phyloP scores from a whole-genome alignment of 2,113 vertebrate genomes.

The Rhagologus leucostigma region DNA sequence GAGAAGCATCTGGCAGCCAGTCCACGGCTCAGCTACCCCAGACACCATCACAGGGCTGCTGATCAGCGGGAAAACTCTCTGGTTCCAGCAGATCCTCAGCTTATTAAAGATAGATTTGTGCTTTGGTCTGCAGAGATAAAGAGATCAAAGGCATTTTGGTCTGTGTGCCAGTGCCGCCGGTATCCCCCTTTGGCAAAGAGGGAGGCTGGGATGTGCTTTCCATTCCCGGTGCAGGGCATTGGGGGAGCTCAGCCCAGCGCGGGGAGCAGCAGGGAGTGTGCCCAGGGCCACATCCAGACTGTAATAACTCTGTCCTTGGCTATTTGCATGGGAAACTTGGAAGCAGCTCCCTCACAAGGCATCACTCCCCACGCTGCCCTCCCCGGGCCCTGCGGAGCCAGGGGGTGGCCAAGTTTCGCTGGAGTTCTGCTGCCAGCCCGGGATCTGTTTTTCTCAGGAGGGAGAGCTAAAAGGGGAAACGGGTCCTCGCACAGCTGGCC shows the following conservation, averaged over 20 bases:
- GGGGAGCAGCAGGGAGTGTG: background rate
- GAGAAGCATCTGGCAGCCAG: background rate
- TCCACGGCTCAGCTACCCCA: background rate
- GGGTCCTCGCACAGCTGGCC: background rate
- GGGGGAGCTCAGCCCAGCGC: background rate
- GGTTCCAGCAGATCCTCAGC: background rate
- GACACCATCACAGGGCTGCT: background rate
- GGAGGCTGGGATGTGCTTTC: background rate
- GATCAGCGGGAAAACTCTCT: background rate
- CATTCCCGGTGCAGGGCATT: rapidly evolving
- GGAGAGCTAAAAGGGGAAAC: background rate
- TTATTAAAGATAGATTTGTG: conserved; percentile 18
- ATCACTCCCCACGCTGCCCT: rapidly evolving
- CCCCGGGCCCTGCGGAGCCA: rapidly evolving
- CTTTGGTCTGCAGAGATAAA: conserved; percentile 20
- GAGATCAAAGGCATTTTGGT: background rate
- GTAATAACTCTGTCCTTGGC: background rate
- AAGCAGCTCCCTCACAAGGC: background rate
- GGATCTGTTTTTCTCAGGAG: background rate
- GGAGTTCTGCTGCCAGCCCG: background rate
- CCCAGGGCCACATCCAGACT: background rate
- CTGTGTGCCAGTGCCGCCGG: rapidly evolving
- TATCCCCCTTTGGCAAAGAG: background rate
- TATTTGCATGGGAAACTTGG: background rate
- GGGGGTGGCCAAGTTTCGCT: background rate